These are phyloP conservation scores for Stichopus horrens DNA, from an alignment of 53 echinoderm and acorn worm species.

Conservation along the genomic window DNA sequence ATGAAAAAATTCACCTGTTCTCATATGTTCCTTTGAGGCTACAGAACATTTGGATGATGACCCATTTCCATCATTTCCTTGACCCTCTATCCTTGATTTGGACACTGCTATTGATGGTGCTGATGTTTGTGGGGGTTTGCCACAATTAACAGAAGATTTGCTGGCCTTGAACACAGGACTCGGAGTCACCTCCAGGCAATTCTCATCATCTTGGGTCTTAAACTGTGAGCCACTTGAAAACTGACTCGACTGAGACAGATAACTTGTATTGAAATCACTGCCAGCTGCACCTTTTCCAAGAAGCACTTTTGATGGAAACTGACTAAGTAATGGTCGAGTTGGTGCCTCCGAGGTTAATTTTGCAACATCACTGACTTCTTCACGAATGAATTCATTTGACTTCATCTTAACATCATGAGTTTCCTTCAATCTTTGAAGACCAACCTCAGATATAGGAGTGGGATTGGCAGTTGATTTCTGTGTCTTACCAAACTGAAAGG, in stretches of 20 bases:
- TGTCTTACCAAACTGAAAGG: not conserved
- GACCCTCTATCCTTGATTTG: not conserved
- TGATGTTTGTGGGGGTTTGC: not conserved
- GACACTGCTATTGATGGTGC: not conserved
- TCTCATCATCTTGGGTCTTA: constrained; percentile 1
- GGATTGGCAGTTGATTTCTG: not conserved
- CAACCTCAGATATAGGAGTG: not conserved
- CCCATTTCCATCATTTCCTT: not conserved
- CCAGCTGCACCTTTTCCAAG: not conserved
- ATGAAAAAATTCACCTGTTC: not conserved
- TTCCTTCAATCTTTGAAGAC: not conserved
- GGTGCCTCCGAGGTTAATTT: not conserved
- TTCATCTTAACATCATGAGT: not conserved
- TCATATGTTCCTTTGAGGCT: not conserved
- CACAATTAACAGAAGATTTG: not conserved
- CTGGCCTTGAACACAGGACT: constrained; percentile 23
- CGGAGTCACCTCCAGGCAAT: constrained; percentile 17
- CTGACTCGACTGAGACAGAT: constrained; percentile 17
- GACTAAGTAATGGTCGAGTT: not conserved
- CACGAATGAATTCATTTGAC: not conserved
- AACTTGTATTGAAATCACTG: not conserved
- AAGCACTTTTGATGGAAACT: not conserved
- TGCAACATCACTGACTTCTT: not conserved
- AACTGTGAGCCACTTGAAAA: constrained; percentile 18
- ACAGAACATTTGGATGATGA: not conserved